Percentiles rank a stretch among this genome's conserved stretches.
phyloP scores from a whole-genome alignment of 2,797 vertebrate species.

The Siniperca scherzeri region DNA sequence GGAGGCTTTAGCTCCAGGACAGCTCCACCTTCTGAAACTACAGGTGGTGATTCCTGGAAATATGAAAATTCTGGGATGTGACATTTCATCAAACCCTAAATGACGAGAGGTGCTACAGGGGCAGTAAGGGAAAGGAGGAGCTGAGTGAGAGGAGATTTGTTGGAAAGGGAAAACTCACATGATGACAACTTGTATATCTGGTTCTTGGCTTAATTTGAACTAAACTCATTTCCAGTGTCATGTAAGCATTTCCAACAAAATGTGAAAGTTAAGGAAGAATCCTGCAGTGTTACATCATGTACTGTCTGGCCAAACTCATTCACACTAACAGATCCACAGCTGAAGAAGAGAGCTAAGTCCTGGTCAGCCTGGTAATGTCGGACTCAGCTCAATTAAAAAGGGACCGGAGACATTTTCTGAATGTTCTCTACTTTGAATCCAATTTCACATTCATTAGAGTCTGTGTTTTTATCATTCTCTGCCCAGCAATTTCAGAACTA shows the following conservation, averaged over 20 bases:
- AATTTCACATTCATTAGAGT: conserved; percentile 37
- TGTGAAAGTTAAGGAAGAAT: background rate
- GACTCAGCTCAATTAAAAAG: conserved; percentile 1
- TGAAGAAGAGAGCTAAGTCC: conserved; percentile 27
- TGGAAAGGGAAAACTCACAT: background rate
- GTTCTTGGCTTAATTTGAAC: conserved; percentile 24
- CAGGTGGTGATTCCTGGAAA: conserved; percentile 13
- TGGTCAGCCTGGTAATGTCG: background rate
- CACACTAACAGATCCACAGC: conserved; percentile 25
- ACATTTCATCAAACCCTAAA: conserved; percentile 17
- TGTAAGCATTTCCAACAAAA: background rate
- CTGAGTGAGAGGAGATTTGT: background rate
- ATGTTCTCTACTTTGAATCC: conserved; percentile 38
- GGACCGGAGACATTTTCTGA: background rate
- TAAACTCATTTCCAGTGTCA: background rate
- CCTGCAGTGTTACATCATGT: conserved; percentile 3
- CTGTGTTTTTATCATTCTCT: conserved; percentile 23
- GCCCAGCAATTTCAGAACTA: conserved; percentile 23
- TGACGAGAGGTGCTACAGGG: background rate
- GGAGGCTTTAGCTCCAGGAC: background rate
- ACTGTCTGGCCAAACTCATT: conserved; percentile 23
- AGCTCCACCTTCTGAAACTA: conserved; percentile 2
- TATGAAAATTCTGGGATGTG: conserved; percentile 28
- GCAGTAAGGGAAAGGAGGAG: background rate
- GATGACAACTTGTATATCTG: conserved; percentile 35